Evolutionary conservation across 2,888 invertebrate species (phyloP).

Genomic region (Poecilus cupreus): DNA sequence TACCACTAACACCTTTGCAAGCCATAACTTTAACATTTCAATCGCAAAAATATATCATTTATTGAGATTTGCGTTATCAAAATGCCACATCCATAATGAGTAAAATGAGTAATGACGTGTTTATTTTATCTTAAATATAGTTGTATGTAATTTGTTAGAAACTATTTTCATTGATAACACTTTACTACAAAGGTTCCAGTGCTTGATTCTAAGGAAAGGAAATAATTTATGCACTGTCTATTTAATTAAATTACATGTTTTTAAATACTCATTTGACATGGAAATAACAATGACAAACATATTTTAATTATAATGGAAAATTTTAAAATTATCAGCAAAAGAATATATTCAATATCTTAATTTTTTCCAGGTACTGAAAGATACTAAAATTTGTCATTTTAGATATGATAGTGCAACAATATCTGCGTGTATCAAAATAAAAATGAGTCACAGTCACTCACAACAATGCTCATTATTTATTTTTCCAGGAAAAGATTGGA

Average conservation of each 20-base stretch:
- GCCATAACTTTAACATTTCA: too few species aligned
- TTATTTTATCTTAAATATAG: too few species aligned
- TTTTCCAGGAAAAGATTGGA: constrained; percentile 1
- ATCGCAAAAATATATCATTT: too few species aligned
- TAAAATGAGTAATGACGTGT: too few species aligned
- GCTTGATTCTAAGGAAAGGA: background rate
- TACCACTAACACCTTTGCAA: too few species aligned
- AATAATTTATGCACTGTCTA: background rate
- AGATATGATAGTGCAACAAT: background rate
- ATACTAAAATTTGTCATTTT: background rate
- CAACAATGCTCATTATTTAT: background rate
- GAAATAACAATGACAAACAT: background rate
- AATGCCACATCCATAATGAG: too few species aligned
- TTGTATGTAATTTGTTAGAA: too few species aligned
- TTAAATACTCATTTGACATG: background rate
- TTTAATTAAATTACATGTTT: background rate
- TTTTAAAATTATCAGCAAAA: background rate
- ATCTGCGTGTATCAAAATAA: too few species aligned
- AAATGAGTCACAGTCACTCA: background rate
- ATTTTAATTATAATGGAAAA: background rate
- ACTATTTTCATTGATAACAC: constrained; percentile 5
- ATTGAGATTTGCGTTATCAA: too few species aligned
- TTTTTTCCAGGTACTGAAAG: background rate
- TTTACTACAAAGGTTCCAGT: background rate
- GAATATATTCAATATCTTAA: too few species aligned